Conservation (phyloP, 2,888 invertebrate species). For the Osmoderma eremita region DNA sequence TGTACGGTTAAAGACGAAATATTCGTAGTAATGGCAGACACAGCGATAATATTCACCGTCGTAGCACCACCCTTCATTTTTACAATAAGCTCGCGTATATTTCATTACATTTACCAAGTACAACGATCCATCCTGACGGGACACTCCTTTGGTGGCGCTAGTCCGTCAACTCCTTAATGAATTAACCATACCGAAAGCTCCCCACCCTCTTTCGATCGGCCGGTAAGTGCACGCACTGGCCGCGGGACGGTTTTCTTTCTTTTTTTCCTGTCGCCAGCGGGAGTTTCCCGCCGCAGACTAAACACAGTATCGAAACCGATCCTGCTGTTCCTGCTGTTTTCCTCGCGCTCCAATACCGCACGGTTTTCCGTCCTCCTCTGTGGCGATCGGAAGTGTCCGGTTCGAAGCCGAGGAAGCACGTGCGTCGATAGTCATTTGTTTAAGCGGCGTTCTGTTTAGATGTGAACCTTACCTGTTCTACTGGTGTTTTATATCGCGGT, state of each 20-base stretch:
- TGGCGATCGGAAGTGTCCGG: conserved; percentile 46
- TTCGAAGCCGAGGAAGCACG: conserved; percentile 54
- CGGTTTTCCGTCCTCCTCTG: conserved; percentile 37
- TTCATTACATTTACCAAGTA: conserved; percentile 13
- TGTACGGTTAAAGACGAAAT: background rate
- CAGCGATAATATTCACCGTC: background rate
- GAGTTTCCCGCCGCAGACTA: conserved; percentile 38
- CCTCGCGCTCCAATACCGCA: conserved; percentile 10
- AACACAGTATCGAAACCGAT: conserved; percentile 26
- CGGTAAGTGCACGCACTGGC: conserved; percentile 1
- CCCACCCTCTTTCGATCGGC: conserved; percentile 13
- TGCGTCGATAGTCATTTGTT: conserved; percentile 58
- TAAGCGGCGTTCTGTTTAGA: conserved; percentile 54
- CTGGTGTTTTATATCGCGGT: conserved; percentile 32
- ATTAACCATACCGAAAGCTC: conserved; percentile 37
- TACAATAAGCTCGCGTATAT: conserved; percentile 6
- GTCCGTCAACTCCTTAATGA: conserved; percentile 37
- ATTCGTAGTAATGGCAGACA: background rate
- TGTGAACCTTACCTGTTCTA: conserved; percentile 45
- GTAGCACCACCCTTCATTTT: background rate
- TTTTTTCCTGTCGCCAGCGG: conserved; percentile 32
- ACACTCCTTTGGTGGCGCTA: conserved; percentile 1
- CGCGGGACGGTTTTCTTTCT: background rate
- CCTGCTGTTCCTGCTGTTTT: conserved; percentile 24
- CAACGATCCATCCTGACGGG: conserved; percentile 12